Percentiles rank a stretch among this genome's conserved stretches.
Conservation (phyloP, 2,888 invertebrate genomes). For the Pyrochroa serraticornis region DNA sequence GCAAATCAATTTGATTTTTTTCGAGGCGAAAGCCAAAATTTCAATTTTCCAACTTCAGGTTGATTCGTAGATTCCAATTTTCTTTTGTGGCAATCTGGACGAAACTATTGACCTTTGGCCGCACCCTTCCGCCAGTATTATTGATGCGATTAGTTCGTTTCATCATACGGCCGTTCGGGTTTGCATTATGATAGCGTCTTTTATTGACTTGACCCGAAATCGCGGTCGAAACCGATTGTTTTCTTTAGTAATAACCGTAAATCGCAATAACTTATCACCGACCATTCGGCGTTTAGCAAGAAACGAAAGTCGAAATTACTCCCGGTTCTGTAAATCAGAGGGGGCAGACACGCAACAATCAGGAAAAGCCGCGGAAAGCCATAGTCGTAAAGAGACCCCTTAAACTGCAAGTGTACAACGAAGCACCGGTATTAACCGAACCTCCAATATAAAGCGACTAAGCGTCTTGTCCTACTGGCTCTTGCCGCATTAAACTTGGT, state of each 20-base stretch:
- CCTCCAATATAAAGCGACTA: slow-evolving; percentile 15
- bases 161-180: too few species aligned
- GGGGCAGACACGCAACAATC: slow-evolving; percentile 21
- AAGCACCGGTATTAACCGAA: slow-evolving; percentile 11
- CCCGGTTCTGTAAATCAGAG: slow-evolving; percentile 2
- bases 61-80: too few species aligned
- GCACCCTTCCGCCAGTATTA: too few species aligned
- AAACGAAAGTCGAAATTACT: slow-evolving; percentile 1
- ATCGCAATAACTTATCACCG: slow-evolving; percentile 10
- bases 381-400: slow-evolving; percentile 23
- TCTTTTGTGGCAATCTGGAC: too few species aligned
- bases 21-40: too few species aligned
- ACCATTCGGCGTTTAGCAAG: not conserved
- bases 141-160: too few species aligned
- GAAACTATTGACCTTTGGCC: too few species aligned
- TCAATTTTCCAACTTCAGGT: too few species aligned
- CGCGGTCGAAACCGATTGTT: too few species aligned
- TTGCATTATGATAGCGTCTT: too few species aligned
- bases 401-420: slow-evolving; percentile 18
- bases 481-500: slow-evolving; percentile 12
- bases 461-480: slow-evolving; percentile 4
- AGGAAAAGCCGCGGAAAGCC: slow-evolving; percentile 8
- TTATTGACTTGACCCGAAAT: too few species aligned
- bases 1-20: too few species aligned
- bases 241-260: slow-evolving; percentile 8